Base-by-base conservation (phyloP, 2,888 invertebrate species). In the Elysia crispata region DNA sequence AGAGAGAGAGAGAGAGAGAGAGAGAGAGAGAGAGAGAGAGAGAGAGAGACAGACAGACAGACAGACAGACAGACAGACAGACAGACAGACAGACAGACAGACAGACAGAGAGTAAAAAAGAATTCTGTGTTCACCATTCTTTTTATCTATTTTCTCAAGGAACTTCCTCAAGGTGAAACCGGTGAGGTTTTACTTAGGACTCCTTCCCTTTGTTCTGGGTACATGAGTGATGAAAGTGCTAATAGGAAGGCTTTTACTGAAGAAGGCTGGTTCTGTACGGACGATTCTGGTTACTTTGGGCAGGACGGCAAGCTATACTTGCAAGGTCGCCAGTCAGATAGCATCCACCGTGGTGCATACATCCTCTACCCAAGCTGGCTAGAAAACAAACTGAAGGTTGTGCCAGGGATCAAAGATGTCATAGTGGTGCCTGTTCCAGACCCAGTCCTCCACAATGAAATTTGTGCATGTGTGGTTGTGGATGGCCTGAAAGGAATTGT, bases 261-360 rank as follows among this genome's bases (percentile, higher is more conserved):
- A 23, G 83, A 81, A 25, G 83, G 83, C 25, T 84, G 82, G 82
- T 82, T 82, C 62, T 81, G 83, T 50, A 82, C 82, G 6, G 83
- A 81, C 41, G 83, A 84, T 64, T 81, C 80, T 31, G 83, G 81
- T 13, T 82, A 82, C 69, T 18, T 79, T 1, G 73, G 66, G 8
- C 57, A 28, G 5, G 76, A 81, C 20, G 77, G 81, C 6, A 74
- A 76, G 18, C 5, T 84, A 1, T 76, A 81, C n/a, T 77, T 81
- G 28, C 75, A 82, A 30, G 82, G 83, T 5, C 67, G 83, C 5
- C 81, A 81, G 30, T 82, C 82, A 20, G 82, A 82, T 62, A 79
- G 77, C 72, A 84, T 84, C 62, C 60, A 76, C 41, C 77, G 81
- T 6, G 83, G 82, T 1, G 64, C 73, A 25, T 81, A 82, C 77